Evolutionary conservation across 2,113 vertebrate genomes (phyloP).

Genomic region (Copsychus sechellarum): DNA sequence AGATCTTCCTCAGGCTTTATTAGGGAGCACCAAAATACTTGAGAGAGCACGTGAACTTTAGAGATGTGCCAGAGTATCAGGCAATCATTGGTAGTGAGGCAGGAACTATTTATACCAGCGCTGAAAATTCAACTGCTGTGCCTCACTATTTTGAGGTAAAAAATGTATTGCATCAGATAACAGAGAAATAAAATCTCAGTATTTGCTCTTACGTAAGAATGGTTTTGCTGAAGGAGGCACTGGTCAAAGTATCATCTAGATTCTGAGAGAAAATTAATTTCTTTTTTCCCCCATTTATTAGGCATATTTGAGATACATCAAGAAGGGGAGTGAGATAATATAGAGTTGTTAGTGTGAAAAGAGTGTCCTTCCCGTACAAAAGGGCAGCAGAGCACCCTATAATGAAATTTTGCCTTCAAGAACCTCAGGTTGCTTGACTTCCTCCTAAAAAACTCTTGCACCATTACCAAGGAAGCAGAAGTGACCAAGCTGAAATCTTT

Average conservation of each 20-base stretch:
- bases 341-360: background rate
- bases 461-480: background rate
- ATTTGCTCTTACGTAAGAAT: background rate
- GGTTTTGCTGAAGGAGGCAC: background rate
- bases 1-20: background rate
- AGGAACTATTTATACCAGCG: background rate
- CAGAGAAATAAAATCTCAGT: background rate
- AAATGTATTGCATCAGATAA: background rate
- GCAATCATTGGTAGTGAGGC: fast-evolving
- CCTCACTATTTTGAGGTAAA: background rate
- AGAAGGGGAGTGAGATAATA: background rate
- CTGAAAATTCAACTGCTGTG: background rate
- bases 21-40: background rate
- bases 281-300: background rate
- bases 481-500: background rate
- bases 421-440: background rate
- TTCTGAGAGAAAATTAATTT: background rate
- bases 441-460: background rate
- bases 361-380: background rate
- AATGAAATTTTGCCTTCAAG: background rate
- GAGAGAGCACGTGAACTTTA: background rate
- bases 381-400: background rate
- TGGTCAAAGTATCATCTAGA: background rate
- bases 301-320: background rate
- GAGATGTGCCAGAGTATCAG: background rate